A percentile compares a stretch with the other conserved stretches of the same genome.
These are phyloP conservation scores for Habroteleia sp. DNA, from an alignment of 2,888 invertebrate genomes.

Conservation along the genomic window DNA sequence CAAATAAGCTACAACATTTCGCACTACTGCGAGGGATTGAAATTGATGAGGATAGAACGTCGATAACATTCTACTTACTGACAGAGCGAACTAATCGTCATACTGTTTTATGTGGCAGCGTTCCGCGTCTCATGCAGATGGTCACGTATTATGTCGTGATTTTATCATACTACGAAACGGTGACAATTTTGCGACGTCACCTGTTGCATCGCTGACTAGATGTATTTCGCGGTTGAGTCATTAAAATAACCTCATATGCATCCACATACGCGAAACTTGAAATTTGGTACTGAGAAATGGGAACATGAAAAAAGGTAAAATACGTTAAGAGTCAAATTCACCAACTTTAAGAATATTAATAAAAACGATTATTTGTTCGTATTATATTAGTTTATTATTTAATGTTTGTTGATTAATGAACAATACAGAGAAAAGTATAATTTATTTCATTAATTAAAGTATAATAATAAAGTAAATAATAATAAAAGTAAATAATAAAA, in stretches of 20 bases:
- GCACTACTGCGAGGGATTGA: constrained; percentile 50
- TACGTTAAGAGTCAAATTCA: too few relatives aligned
- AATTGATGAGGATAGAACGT: constrained; percentile 54
- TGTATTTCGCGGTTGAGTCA: constrained; percentile 50
- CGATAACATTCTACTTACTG: constrained; percentile 51
- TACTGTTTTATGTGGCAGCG: constrained; percentile 40
- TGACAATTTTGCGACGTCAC: constrained; percentile 73
- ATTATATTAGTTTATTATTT: too few relatives aligned
- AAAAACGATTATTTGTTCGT: too few relatives aligned
- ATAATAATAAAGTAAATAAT: too few relatives aligned
- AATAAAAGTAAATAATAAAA: too few relatives aligned
- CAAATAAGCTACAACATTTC: constrained; percentile 54
- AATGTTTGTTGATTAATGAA: too few relatives aligned
- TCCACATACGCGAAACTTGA: constrained; percentile 15
- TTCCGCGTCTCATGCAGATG: constrained; percentile 43
- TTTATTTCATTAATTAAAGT: too few relatives aligned
- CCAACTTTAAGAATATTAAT: too few relatives aligned
- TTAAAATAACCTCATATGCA: constrained; percentile 52
- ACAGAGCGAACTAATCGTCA: constrained; percentile 48
- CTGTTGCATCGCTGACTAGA: constrained; percentile 70
- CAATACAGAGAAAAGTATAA: too few relatives aligned
- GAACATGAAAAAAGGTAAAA: too few relatives aligned
- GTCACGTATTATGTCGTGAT: constrained; percentile 66
- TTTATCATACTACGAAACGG: constrained; percentile 73
- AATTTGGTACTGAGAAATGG: constrained; percentile 5